Evolutionary conservation across 1,140 invertebrate species (phyloP).

Genomic region (Drosophila ironensis): DNA sequence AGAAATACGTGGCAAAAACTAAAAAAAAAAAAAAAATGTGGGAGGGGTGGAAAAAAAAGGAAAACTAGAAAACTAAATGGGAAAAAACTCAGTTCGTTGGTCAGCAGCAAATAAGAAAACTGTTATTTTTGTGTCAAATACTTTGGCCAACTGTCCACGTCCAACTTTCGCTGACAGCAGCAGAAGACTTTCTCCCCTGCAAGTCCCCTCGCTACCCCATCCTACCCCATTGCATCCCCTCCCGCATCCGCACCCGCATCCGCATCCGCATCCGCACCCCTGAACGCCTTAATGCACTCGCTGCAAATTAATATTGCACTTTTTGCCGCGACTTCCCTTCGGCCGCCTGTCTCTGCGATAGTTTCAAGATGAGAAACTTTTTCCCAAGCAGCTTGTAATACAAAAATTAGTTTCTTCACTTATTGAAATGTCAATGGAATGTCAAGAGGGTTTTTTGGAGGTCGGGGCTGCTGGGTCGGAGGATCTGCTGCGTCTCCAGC

Average conservation of each 20-base stretch:
- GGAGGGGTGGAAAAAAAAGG: neutral
- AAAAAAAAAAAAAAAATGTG: constrained; percentile 9
- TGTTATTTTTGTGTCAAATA: constrained; percentile 80
- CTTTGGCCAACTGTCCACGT: constrained; percentile 76
- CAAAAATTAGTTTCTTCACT: constrained; percentile 80
- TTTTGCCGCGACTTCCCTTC: constrained; percentile 26
- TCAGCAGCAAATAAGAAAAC: constrained; percentile 61
- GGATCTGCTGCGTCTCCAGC: constrained; percentile 27
- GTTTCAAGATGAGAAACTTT: constrained; percentile 59
- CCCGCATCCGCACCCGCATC: neutral
- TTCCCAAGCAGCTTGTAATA: constrained; percentile 43
- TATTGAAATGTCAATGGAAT: constrained; percentile 78
- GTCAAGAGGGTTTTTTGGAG: constrained; percentile 29
- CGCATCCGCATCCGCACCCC: neutral
- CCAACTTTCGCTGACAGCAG: constrained; percentile 78
- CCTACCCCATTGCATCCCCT: neutral
- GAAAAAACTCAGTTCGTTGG: constrained; percentile 46
- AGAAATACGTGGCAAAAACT: constrained; percentile 40
- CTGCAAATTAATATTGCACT: constrained; percentile 79
- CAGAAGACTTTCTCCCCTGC: constrained; percentile 30
- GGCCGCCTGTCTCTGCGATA: constrained; percentile 6
- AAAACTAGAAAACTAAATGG: constrained; percentile 23
- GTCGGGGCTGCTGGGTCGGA: neutral
- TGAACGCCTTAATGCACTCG: constrained; percentile 73
- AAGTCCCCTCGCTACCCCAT: too few species aligned